A percentile compares a stretch with the other conserved stretches of the same genome.
Conservation (phyloP, 2,888 invertebrate genomes). For the Drosophila leonis region DNA sequence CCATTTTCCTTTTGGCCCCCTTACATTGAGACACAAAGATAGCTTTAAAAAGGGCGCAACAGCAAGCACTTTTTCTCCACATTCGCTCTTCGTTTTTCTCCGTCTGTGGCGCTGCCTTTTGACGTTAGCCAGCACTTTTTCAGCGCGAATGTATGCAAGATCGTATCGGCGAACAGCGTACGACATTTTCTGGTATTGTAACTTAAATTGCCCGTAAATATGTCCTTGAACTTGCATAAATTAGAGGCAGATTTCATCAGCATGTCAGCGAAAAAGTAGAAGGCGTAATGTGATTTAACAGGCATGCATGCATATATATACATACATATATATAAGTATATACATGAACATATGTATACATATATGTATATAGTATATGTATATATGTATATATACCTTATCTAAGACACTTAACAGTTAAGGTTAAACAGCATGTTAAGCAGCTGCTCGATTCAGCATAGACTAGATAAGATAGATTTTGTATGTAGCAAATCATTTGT, state of each 20-base stretch:
- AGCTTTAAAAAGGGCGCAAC: slow-evolving; percentile 29
- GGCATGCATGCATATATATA: background rate
- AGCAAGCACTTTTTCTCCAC: slow-evolving; percentile 6
- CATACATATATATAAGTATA: too few species aligned
- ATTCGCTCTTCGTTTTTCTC: background rate
- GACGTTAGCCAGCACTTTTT: background rate
- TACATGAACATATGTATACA: too few species aligned
- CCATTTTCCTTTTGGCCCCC: slow-evolving; percentile 5
- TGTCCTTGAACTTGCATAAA: slow-evolving; percentile 14
- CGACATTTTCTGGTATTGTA: slow-evolving; percentile 2
- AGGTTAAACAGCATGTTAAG: too few species aligned
- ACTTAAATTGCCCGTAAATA: slow-evolving; percentile 3
- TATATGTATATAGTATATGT: background rate
- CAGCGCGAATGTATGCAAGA: slow-evolving; percentile 15
- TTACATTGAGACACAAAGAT: slow-evolving; percentile 30
- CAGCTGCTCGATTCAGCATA: background rate
- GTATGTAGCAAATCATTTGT: background rate
- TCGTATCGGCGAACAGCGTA: slow-evolving; percentile 3
- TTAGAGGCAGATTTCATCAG: slow-evolving; percentile 11
- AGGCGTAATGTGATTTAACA: background rate
- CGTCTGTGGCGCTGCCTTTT: slow-evolving; percentile 1
- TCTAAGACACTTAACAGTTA: background rate
- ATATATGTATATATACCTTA: background rate
- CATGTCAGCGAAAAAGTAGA: background rate
- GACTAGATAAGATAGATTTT: background rate